Conservation (phyloP, 2,888 invertebrate genomes). For the Abscondita cerata region DNA sequence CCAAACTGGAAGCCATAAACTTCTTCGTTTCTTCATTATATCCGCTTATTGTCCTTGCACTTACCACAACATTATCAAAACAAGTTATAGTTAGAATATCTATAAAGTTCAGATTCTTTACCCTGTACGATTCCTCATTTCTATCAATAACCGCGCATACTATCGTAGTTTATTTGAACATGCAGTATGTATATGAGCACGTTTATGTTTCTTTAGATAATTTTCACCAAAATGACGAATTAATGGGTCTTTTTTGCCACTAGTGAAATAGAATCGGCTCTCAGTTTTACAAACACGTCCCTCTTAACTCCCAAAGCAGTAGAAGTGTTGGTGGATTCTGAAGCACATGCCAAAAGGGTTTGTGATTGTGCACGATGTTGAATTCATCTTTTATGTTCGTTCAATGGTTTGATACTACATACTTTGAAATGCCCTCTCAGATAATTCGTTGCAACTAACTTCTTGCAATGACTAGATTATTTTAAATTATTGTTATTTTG, state of each 20-base stretch:
- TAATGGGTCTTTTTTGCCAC: slow-evolving; percentile 11
- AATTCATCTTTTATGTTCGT: no score
- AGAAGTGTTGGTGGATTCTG: neutral
- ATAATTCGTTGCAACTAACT: no score
- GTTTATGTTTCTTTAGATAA: no score
- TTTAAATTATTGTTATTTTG: no score
- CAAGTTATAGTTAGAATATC: slow-evolving; percentile 1
- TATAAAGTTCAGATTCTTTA: no score
- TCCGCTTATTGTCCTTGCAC: slow-evolving; percentile 14
- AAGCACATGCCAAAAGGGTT: neutral
- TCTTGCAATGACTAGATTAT: no score
- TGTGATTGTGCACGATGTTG: no score
- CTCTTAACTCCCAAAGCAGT: slow-evolving; percentile 11
- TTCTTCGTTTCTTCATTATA: slow-evolving; percentile 15
- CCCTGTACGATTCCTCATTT: no score
- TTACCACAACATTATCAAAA: slow-evolving; percentile 12
- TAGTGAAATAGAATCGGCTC: slow-evolving; percentile 3
- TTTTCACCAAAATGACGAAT: no score
- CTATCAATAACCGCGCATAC: slow-evolving; percentile 4
- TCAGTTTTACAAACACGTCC: slow-evolving; percentile 17
- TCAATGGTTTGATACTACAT: no score
- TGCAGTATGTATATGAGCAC: neutral
- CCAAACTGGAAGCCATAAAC: slow-evolving; percentile 13
- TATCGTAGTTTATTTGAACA: slow-evolving; percentile 21
- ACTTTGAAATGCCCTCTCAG: no score